Percentiles rank a stretch among this genome's conserved stretches.
Evolutionary conservation across 2,888 invertebrate species (phyloP).

Genomic region (Spatulosminthurus flaviceps): DNA sequence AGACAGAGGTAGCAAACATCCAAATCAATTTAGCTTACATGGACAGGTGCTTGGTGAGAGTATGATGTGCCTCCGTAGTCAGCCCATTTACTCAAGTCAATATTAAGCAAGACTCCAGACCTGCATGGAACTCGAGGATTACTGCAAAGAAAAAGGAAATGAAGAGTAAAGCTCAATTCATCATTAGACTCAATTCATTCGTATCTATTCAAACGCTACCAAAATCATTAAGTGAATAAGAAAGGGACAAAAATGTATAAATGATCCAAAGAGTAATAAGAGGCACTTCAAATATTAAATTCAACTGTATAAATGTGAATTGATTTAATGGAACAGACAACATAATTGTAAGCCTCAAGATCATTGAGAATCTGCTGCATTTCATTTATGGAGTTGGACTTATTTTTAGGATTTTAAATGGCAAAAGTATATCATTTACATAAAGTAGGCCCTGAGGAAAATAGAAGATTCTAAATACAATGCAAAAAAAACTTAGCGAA

Average conservation of each 20-base stretch:
- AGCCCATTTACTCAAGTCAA: constrained; percentile 91
- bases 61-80: constrained; percentile 69
- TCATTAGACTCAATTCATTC: neutral
- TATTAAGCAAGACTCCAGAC: constrained; percentile 85
- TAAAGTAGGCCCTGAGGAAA: neutral
- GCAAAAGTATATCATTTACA: too few relatives aligned
- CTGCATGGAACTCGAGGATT: constrained; percentile 93
- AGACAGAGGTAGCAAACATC: neutral
- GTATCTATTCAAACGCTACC: too few relatives aligned
- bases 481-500: neutral
- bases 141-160: constrained; percentile 68
- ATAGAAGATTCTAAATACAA: neutral
- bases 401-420: too few relatives aligned
- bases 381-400: too few relatives aligned
- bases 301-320: too few relatives aligned
- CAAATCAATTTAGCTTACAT: constrained; percentile 55
- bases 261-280: neutral
- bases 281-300: neutral
- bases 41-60: constrained; percentile 60
- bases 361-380: too few relatives aligned
- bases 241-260: neutral
- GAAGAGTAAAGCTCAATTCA: neutral
- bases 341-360: too few relatives aligned
- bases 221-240: too few relatives aligned
- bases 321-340: too few relatives aligned